Base-by-base conservation (phyloP, 2,797 vertebrate genomes). In the Nannoperca australis region DNA sequence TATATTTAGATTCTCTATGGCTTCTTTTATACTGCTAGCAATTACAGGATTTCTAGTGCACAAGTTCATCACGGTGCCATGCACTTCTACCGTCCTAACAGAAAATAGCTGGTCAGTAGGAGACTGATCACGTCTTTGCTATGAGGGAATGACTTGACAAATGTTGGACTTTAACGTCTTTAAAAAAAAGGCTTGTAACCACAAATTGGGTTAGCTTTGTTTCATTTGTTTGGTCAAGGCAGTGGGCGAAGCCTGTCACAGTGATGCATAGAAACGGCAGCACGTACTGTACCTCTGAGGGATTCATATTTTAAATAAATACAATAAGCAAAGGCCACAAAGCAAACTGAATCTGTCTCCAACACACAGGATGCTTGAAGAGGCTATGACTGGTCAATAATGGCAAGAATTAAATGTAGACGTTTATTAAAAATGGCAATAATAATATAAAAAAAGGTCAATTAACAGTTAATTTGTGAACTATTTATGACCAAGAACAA, bases 171-270 rank as follows among this genome's bases (percentile, higher is more conserved):
- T 58, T 9, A 65, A 69, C 14, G 10, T 79, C n/a, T 61, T 66
- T 70, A 73, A 60, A 65, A 70, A 70, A 79, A 72, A 80, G 49
- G 14, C 50, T 54, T 9, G 9, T 66, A 50, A 65, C 66, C 70
- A 73, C 51, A 76, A 81, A 67, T 17, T 18, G 56, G 61, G 69
- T 73, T 24, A 49, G 42, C 17, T 69, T 65, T 62, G 49, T 78
- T 80, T 82, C 24, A 12, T 79, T 27, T 63, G 73, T 81, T 81
- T 55, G 72, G 84, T 90, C 86, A 83, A 90, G 93, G 93, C 93
- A 93, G 93, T 93, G 92, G 84, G 88, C 81, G 63, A 73, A 91
- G 91, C 86, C 90, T 78, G 81, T 94, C 92, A 93, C 93, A 94
- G 93, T 94, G 90, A 90, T 92, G 91, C 90, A 85, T 88, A 86